A percentile compares a stretch with the other conserved stretches of the same genome.
Conservation (phyloP, 1,140 invertebrate genomes). For the Caenorhabditis remanei region DNA sequence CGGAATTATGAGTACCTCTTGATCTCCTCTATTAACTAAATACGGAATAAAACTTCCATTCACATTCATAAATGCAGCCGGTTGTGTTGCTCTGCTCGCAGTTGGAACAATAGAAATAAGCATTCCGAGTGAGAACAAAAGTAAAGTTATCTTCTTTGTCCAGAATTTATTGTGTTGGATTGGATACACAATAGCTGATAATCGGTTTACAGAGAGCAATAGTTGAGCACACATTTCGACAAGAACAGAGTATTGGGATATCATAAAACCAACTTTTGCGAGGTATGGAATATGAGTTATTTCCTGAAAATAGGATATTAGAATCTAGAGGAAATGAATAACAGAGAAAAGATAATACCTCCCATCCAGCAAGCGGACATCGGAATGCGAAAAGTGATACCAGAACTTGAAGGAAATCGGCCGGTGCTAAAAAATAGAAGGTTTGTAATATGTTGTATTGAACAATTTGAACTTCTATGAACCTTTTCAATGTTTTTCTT, state of each 20-base stretch:
- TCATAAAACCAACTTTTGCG: slow-evolving; percentile 31
- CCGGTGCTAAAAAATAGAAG: neutral
- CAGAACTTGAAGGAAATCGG: slow-evolving; percentile 15
- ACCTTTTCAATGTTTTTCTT: no score
- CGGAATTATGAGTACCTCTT: neutral
- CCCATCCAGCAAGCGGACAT: slow-evolving; percentile 18
- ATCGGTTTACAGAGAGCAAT: slow-evolving; percentile 30
- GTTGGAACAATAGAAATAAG: slow-evolving; percentile 8
- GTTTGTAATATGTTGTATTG: neutral
- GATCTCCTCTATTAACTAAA: slow-evolving; percentile 9
- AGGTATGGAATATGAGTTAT: slow-evolving; percentile 32
- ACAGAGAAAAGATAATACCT: neutral
- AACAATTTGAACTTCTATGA: no score
- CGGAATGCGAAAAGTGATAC: slow-evolving; percentile 12
- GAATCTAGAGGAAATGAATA: neutral
- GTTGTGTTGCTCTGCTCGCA: slow-evolving; percentile 26
- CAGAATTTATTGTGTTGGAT: slow-evolving; percentile 46
- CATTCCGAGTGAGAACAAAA: slow-evolving; percentile 3
- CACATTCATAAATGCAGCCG: slow-evolving; percentile 1
- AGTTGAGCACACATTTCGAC: slow-evolving; percentile 50
- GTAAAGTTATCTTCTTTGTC: neutral
- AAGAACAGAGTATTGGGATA: slow-evolving; percentile 52
- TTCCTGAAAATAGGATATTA: neutral
- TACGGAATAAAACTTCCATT: slow-evolving; percentile 36
- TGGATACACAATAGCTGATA: slow-evolving; percentile 23